These are phyloP conservation scores for Acromyrmex heyeri DNA, from an alignment of 1,140 invertebrate genomes.

Conservation along the genomic window DNA sequence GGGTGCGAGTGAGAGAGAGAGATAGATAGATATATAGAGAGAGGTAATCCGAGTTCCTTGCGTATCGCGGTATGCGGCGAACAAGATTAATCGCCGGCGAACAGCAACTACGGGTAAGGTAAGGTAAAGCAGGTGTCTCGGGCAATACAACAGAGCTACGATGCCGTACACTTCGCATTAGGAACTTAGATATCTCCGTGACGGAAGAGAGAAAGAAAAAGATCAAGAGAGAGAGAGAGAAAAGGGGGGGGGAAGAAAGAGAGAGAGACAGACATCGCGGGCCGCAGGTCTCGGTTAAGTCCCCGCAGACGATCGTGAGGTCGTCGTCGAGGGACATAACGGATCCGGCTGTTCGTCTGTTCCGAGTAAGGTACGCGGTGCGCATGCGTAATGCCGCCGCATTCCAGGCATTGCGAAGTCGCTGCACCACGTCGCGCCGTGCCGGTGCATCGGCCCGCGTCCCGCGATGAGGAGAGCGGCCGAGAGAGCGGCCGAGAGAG, in stretches of 20 bases:
- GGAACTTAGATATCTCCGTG: constrained; percentile 14
- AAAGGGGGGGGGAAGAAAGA: not conserved
- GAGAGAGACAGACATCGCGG: not conserved
- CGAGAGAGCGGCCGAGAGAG: constrained; percentile 32
- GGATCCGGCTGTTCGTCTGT: constrained; percentile 80
- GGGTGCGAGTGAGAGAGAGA: not conserved
- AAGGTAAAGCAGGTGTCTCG: constrained; percentile 65
- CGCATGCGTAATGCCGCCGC: constrained; percentile 86
- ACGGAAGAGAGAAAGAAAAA: constrained; percentile 30
- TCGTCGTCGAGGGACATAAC: constrained; percentile 81
- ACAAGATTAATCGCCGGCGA: constrained; percentile 58
- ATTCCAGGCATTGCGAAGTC: constrained; percentile 84
- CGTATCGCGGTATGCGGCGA: constrained; percentile 53
- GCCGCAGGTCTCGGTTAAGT: constrained; percentile 63
- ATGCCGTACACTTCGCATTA: constrained; percentile 36
- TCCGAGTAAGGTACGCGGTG: constrained; percentile 85
- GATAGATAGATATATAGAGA: not conserved
- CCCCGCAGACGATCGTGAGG: constrained; percentile 73
- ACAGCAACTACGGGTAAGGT: constrained; percentile 23
- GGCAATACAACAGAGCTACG: constrained; percentile 24
- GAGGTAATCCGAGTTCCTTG: constrained; percentile 32
- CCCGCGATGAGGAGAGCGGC: constrained; percentile 55
- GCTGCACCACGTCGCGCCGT: constrained; percentile 76
- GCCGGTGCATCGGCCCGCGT: constrained; percentile 75
- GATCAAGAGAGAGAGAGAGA: not conserved